These are phyloP conservation scores for Neofelis nebulosa DNA, from an alignment of 2,113 vertebrate species.

Conservation along the genomic window DNA sequence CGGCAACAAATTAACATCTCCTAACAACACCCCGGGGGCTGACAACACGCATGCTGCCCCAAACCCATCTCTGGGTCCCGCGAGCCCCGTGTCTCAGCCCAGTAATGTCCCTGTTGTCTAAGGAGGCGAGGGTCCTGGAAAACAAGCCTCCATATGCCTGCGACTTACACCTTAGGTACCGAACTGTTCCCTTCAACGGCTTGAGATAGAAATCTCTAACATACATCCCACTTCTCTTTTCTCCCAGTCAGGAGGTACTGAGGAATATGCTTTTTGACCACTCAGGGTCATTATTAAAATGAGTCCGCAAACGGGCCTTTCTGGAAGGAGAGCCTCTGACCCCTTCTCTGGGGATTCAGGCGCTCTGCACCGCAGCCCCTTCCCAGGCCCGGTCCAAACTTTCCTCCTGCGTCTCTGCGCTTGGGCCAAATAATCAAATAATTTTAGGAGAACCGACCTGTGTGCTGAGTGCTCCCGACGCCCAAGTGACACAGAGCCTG, in stretches of 20 bases:
- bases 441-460: rapidly evolving
- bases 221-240: rapidly evolving
- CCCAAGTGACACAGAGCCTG: neutral
- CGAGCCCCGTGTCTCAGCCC: neutral
- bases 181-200: neutral
- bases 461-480: neutral
- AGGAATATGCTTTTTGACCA: rapidly evolving
- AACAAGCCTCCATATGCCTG: neutral
- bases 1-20: too few species aligned
- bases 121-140: neutral
- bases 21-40: neutral
- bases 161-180: too few species aligned
- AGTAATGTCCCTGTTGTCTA: rapidly evolving
- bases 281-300: neutral
- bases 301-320: neutral
- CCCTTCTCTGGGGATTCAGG: too few species aligned
- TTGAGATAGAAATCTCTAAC: neutral
- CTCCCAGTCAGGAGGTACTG: neutral
- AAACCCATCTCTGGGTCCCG: neutral
- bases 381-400: neutral
- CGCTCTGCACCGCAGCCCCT: neutral
- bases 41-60: rapidly evolving
- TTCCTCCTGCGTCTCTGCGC: neutral
- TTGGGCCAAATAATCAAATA: neutral
- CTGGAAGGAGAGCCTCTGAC: neutral